phyloP scores from a whole-genome alignment of 2,797 vertebrate genomes.

The Pseudochirops cupreus region DNA sequence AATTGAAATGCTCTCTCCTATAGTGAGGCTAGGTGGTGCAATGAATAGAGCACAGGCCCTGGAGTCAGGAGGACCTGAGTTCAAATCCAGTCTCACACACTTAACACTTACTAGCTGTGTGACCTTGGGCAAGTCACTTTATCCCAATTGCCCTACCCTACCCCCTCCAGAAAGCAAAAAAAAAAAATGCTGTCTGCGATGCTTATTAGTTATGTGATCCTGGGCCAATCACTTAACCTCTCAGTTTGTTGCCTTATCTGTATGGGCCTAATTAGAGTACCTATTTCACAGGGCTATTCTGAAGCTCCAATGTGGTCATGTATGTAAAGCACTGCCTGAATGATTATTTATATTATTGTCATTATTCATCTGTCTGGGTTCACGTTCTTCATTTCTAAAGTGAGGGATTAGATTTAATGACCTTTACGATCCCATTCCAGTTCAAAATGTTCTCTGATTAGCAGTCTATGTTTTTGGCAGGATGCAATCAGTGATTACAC shows the following conservation, averaged over 20 bases:
- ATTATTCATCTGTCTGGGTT: background rate
- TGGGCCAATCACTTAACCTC: background rate
- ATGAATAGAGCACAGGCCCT: no score
- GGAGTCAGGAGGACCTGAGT: no score
- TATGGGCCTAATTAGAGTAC: background rate
- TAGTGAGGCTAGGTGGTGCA: no score
- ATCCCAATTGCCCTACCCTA: no score
- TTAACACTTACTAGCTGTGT: no score
- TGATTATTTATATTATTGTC: background rate
- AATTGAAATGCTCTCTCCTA: background rate
- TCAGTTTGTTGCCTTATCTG: background rate
- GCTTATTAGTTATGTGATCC: background rate
- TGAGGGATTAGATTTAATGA: background rate
- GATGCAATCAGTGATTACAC: background rate
- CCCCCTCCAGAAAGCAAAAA: no score
- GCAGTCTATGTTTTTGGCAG: background rate
- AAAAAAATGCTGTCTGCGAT: background rate
- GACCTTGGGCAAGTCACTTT: no score
- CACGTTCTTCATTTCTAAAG: background rate
- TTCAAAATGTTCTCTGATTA: background rate
- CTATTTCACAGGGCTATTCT: background rate
- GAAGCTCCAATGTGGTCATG: background rate
- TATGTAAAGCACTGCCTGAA: background rate
- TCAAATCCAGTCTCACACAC: no score
- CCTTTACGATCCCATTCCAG: background rate